phyloP scores from a whole-genome alignment of 1,140 invertebrate genomes.

The Druon quercuslanigerum region DNA sequence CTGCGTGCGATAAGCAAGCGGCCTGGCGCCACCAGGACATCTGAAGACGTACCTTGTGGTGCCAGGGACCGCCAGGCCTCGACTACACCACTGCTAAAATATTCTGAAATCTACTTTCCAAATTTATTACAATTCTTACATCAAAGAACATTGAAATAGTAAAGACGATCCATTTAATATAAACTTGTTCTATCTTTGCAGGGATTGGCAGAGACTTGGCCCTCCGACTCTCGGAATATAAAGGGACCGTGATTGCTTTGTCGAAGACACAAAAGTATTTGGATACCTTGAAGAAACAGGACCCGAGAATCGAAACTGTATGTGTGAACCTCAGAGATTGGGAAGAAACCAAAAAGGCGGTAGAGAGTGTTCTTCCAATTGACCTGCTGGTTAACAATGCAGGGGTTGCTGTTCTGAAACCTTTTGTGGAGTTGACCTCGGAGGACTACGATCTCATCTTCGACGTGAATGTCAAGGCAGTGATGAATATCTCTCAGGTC shows the following conservation, averaged over 20 bases:
- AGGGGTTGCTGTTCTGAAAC: slow-evolving; percentile 77
- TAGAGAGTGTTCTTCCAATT: slow-evolving; percentile 78
- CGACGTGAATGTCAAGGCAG: slow-evolving; percentile 89
- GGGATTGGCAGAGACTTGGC: slow-evolving; percentile 86
- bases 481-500: slow-evolving; percentile 89
- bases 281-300: slow-evolving; percentile 79
- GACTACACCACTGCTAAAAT: no score
- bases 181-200: not conserved
- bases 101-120: no score
- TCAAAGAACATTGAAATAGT: no score
- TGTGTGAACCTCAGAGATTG: slow-evolving; percentile 86
- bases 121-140: no score
- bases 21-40: no score
- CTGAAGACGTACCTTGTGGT: no score
- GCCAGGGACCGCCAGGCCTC: no score
- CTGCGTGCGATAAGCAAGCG: no score
- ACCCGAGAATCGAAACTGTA: slow-evolving; percentile 80
- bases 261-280: slow-evolving; percentile 82
- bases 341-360: slow-evolving; percentile 80
- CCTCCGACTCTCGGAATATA: slow-evolving; percentile 79
- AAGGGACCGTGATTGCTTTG: slow-evolving; percentile 85
- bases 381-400: slow-evolving; percentile 92
- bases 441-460: slow-evolving; percentile 84
- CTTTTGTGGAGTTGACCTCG: slow-evolving; percentile 81
- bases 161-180: no score